Evolutionary conservation across 2,797 vertebrate species (phyloP).

Genomic region (Neosilurus hyrtlii): DNA sequence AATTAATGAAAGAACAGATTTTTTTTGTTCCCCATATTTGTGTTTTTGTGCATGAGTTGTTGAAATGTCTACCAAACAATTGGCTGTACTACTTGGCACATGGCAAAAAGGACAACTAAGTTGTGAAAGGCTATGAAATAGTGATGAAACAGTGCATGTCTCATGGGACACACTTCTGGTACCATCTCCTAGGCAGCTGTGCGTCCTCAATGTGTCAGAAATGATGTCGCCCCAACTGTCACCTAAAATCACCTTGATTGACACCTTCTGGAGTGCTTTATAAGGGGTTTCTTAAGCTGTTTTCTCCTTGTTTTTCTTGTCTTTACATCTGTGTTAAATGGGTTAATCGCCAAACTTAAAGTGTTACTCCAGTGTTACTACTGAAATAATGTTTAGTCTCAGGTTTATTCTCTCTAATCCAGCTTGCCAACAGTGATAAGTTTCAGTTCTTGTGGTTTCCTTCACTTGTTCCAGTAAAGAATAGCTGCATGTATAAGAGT

Average conservation of each 20-base stretch:
- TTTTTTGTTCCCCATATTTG: background rate
- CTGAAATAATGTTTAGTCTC: background rate
- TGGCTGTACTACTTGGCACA: background rate
- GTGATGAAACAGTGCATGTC: conserved; percentile 5
- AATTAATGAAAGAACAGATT: background rate
- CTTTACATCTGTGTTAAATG: background rate
- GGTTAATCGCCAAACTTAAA: background rate
- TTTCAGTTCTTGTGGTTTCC: background rate
- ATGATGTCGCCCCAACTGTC: conserved; percentile 38
- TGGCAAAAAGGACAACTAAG: background rate
- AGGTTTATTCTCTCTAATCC: background rate
- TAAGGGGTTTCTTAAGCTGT: background rate
- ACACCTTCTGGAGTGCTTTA: conserved; percentile 26
- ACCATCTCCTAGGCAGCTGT: conserved; percentile 16
- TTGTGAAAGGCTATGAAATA: conserved; percentile 1
- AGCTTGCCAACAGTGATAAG: background rate
- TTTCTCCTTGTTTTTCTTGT: background rate
- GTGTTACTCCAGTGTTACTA: background rate
- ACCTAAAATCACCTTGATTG: conserved; percentile 29
- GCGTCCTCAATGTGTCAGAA: conserved; percentile 48
- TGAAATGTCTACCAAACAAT: background rate
- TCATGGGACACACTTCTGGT: conserved; percentile 8
- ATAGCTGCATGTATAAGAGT: background rate
- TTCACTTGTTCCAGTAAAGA: background rate
- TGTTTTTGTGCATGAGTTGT: background rate